Evolutionary conservation across 1,140 invertebrate species (phyloP), one percentile per base, ranked within the genome.

Genomic region (Chelonus insularis): DNA sequence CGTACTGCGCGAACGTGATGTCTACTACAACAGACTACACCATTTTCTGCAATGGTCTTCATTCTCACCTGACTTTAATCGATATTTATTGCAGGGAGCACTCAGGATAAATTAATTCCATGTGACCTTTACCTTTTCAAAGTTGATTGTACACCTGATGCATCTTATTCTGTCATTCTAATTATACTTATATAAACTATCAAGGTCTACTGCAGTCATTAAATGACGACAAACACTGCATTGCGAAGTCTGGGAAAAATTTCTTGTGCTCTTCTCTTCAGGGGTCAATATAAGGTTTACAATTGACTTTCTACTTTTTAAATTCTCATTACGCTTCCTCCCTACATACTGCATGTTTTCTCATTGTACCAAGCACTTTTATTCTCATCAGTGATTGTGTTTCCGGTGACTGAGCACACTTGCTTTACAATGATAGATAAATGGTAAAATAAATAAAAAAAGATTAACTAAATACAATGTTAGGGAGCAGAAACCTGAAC

Each of bases 61-160:
- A 18, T 16, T 37, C 34, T 55, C 52, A 55, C 14, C 52, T 37
- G 52, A 55, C 52, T 55, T 16, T 29, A 55, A 39, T 21, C 34
- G 34, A 55, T 55, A 29, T 29, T 14, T 52, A 55, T n/a, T 52
- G 29, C 32, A 43, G 41, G 34, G 12, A 39, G 48, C 12, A 12
- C 29, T 12, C 29, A 2, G 25, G 34, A 12, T 18, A 29, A 29
- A 29, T 29, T 29, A 29, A 32, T 51, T 4, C 6, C 34, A 8
- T 18, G 11, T 25, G 52, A 55, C 52, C 52, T 55, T 55, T 55
- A 55, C 52, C 52, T 39, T 55, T 37, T n/a, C 14, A 29, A 29
- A 4, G 7, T 29, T n/a, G n/a, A n/a, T 20, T 18, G 16, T 11
- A 3, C 25, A 29, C 25, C 25, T 39, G 36, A n/a, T 39, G 8